phyloP scores from a whole-genome alignment of 2,888 invertebrate species.

The Sarcophaga rosellei region DNA sequence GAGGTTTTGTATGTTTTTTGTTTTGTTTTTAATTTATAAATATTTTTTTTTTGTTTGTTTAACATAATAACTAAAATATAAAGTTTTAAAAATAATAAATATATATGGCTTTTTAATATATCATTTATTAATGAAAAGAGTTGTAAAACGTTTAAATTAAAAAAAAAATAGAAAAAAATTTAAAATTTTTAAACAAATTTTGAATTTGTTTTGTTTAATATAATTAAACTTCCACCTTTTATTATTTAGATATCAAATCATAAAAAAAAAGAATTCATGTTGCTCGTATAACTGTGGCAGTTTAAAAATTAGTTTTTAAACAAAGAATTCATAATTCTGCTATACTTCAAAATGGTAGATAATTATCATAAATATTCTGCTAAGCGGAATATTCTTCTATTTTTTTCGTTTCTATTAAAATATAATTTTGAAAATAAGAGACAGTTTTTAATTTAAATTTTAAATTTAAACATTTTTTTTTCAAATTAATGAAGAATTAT shows the following conservation, averaged over 20 bases:
- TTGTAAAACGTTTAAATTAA: conserved; percentile 20
- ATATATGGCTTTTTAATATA: conserved; percentile 69
- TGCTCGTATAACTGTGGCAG: neutral
- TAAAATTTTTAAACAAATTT: conserved; percentile 53
- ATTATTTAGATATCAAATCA: neutral
- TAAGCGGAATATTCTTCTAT: conserved; percentile 7
- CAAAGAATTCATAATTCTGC: too few relatives aligned
- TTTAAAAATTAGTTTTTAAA: neutral
- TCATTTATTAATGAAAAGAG: conserved; percentile 25
- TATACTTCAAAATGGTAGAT: too few relatives aligned
- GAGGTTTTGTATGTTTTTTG: conserved; percentile 74
- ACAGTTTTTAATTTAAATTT: conserved; percentile 47
- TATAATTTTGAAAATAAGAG: neutral
- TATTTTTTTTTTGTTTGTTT: conserved; percentile 39
- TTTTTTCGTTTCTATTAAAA: conserved; percentile 3
- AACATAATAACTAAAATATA: conserved; percentile 46
- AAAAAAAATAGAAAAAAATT: conserved; percentile 43
- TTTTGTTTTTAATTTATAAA: conserved; percentile 46
- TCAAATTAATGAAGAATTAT: neutral
- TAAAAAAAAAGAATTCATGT: neutral
- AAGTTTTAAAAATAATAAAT: conserved; percentile 54
- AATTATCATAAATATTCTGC: conserved; percentile 4
- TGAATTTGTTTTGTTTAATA: conserved; percentile 41
- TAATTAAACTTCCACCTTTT: neutral
- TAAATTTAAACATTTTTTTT: conserved; percentile 24